phyloP scores from a whole-genome alignment of 2,797 vertebrate genomes.

The Pangasius krempfi region DNA sequence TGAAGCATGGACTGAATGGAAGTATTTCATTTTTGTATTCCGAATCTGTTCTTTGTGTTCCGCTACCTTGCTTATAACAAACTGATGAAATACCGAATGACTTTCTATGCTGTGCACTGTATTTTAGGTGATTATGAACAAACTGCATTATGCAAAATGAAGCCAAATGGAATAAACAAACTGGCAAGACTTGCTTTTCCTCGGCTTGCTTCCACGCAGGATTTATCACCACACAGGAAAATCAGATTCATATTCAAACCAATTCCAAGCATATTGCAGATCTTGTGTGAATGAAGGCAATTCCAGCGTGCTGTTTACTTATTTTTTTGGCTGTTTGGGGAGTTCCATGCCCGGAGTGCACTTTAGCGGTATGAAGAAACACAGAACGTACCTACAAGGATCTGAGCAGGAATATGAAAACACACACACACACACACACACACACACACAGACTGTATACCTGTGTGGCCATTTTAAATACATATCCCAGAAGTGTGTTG shows the following conservation, averaged over 20 bases:
- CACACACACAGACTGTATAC: background rate
- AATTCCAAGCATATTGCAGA: background rate
- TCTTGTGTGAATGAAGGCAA: conserved; percentile 5
- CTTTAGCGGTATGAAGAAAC: background rate
- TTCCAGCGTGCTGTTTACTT: background rate
- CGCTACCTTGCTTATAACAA: background rate
- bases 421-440: conserved; percentile 24
- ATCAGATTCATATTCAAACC: background rate
- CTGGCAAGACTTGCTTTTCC: background rate
- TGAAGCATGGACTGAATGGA: background rate
- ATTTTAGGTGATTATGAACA: background rate
- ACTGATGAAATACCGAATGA: background rate
- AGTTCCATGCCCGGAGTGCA: background rate
- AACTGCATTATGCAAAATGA: background rate
- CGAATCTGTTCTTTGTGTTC: background rate
- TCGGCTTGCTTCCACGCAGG: background rate
- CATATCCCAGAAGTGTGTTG: conserved; percentile 14
- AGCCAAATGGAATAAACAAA: background rate
- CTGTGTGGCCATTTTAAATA: conserved; percentile 16
- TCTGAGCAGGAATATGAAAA: background rate
- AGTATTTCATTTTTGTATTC: background rate
- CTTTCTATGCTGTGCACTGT: background rate
- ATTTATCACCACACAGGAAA: background rate
- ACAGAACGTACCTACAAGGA: background rate
- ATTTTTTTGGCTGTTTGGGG: background rate